Base-by-base conservation (phyloP, 2,113 vertebrate species). In the Spermophilus dauricus region DNA sequence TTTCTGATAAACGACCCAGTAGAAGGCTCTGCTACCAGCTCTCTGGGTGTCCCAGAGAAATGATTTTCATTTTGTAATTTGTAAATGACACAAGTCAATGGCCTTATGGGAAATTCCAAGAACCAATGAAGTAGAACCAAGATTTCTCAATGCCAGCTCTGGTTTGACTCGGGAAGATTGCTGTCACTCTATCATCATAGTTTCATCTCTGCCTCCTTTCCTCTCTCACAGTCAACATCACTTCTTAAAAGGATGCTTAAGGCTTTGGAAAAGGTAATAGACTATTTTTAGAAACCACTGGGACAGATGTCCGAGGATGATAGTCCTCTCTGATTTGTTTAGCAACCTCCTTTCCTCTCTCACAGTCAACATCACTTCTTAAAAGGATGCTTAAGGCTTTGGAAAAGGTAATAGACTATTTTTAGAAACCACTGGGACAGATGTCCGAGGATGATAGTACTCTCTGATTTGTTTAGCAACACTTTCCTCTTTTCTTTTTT, bases 21-120 rank as follows among this genome's bases (percentile, higher is more conserved):
- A 26, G 48, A 51, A 76, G 42, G 18, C 28, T 88, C 77, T 90
- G 51, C 7, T 73, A 69, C 24, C n/a, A 69, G 67, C n/a, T 83
- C 56, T 56, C 37, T 30, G 17, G 72, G 53, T 80, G 51, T 76
- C 28, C 53, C 73, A 30, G 89, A 77, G 77, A 92, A 97, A 95
- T 78, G 53, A 91, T 53, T 94, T 28, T 81, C 30, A 22, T 94
- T 77, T 83, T 56, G 89, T 96, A 48, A 93, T 37, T 65, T 82
- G 17, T 81, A 90, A 88, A 87, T 93, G 72, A 91, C 18, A 82
- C 39, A 61, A 90, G 18, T 94, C 65, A 94, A 30, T 56, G 70
- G 28, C 37, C 73, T 53, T 20, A 24, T 7, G 73, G 32, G 80
- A 77, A 92, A 61, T 94, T 88, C 77, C 13, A 91, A 85, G 61